Evolutionary conservation across 2,113 vertebrate species (phyloP), one percentile per base, ranked within the genome.

Genomic region (Oreocharis arfaki): DNA sequence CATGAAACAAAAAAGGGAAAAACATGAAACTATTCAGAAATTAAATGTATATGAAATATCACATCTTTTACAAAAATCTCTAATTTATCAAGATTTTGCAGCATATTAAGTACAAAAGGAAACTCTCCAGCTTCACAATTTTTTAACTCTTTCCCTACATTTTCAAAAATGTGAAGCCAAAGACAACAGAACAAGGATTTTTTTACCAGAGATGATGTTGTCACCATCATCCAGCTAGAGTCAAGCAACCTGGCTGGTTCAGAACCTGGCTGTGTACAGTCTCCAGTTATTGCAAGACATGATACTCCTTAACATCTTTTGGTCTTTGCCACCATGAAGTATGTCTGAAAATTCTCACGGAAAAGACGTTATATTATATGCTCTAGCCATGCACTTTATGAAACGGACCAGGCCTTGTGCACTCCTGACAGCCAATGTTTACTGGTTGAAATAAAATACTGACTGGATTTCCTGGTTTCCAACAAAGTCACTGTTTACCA

Each of bases 361-460:
- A 44, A 74, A n/a, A 26, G 2, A 50, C 6, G 16, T 32, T 80
- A 19, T 30, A 30, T 55, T 11, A 17, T 53, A 13, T 59, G 9
- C 8, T 64, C 11, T 56, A 67, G 6, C 8, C 11, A 24, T 22
- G 11, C 14, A 41, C 24, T 56, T 20, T 55, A 32, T 35, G n/a
- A 67, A 64, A 26, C 1, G 20, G 4, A n/a, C 1, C 7, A 22
- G 16, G 60, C 8, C 3, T 71, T 1, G 1, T 47, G 7, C 7
- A 15, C 7, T 83, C 22, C 28, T 59, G n/a, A 24, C 12, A 20
- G 32, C 5, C 2, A 4, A 2, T 9, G 24, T 90, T 49, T 69
- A 50, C 28, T 53, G 13, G 20, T 11, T 82, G 63, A 63, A 77
- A 32, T 7, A 37, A 24, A 70, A 15, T 30, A 46, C 11, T 63